Conservation (phyloP, 2,113 vertebrate genomes). For the Scomber japonicus region DNA sequence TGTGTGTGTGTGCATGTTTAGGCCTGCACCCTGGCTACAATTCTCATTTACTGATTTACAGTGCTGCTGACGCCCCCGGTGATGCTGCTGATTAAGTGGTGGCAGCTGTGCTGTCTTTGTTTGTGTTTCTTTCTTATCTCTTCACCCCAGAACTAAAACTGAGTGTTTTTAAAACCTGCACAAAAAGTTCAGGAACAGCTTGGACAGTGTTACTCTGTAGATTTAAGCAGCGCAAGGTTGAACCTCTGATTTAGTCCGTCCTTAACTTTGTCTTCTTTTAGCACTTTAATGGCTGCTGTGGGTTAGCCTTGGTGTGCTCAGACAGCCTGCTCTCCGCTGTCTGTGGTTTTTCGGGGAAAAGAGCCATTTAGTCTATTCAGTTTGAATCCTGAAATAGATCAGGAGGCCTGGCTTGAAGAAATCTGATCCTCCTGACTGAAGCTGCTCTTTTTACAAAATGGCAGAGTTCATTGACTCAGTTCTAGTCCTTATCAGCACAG, state of each 20-base stretch:
- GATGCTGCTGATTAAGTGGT: constrained; percentile 58
- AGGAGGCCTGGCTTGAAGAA: constrained; percentile 43
- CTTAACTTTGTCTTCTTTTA: constrained; percentile 57
- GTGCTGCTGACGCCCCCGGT: constrained; percentile 33
- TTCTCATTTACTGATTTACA: constrained; percentile 55
- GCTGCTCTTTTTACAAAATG: constrained; percentile 42
- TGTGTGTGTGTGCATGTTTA: constrained; percentile 5
- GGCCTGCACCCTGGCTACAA: constrained; percentile 19
- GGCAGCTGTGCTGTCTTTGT: constrained; percentile 57
- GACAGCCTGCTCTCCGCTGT: constrained; percentile 44
- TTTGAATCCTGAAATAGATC: constrained; percentile 74
- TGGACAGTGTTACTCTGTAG: neutral
- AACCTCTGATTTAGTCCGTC: constrained; percentile 33
- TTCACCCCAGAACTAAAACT: constrained; percentile 4
- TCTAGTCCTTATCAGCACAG: neutral
- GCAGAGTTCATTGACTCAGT: constrained; percentile 26
- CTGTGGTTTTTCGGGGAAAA: constrained; percentile 71
- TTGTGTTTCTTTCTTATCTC: constrained; percentile 33
- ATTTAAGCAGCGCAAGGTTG: constrained; percentile 10
- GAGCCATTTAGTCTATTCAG: constrained; percentile 56
- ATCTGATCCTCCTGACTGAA: constrained; percentile 39
- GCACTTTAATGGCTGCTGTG: constrained; percentile 65
- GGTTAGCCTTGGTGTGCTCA: constrained; percentile 59
- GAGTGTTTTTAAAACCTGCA: neutral
- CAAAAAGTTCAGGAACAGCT: neutral